Base-by-base conservation (phyloP, 2,113 vertebrate species). In the Steatornis caripensis region DNA sequence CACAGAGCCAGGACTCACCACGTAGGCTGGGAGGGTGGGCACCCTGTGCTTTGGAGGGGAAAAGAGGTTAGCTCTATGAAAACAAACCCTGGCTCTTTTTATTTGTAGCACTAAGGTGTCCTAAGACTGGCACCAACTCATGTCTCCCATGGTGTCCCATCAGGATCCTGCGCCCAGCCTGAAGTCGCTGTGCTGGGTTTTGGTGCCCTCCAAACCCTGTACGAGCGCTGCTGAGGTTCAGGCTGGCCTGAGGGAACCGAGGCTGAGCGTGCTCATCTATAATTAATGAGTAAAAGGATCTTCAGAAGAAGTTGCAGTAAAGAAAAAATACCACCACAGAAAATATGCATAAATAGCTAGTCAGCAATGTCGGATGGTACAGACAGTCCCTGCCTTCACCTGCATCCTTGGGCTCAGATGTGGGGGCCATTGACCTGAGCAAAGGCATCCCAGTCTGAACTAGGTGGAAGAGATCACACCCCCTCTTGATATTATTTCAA, bases 1-100 rank as follows among this genome's bases (percentile, higher is more conserved):
- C 37, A 36, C 14, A 21, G 32, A 45, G 48, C 17, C 24, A 9
- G 45, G 20, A 26, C 21, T 87, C 8, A 1, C n/a, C 0, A 0
- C 4, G 3, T 15, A 34, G 62, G 36, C 12, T 22, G 43, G 15
- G 69, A 61, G 41, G 27, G 34, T 39, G 15, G 3, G 30, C 41
- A 71, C 10, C 6, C 41, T 19, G 21, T 37, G 16, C 57, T 89
- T 46, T 29, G 34, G 36, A 36, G 12, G 36, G 18, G 6, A 53
- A 72, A 49, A 82, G 9, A 58, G 9, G 2, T 84, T 23, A 70
- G 5, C 4, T 62, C 29, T 34, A 4, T 45, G 51, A 82, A 91
- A 94, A 84, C 21, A 85, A 13, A 13, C 23, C 57, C 34, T 51
- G 48, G 2, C 2, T 75, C 12, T 68, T 81, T 57, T 78, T 55